Evolutionary conservation across 2,113 vertebrate species (phyloP).

Genomic region (Lutjanus erythropterus): DNA sequence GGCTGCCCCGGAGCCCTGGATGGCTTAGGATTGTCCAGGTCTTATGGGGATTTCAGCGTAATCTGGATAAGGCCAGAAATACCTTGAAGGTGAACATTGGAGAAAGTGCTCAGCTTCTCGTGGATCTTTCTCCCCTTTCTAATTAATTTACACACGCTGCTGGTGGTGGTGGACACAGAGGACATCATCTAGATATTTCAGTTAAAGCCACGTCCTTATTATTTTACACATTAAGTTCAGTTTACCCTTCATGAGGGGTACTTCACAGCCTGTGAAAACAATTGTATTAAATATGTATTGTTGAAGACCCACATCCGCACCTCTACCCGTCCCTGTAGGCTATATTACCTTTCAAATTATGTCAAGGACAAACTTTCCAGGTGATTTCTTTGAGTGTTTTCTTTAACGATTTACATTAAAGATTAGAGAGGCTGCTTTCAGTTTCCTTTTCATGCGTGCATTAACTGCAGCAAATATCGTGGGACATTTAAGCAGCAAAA

Average conservation of each 20-base stretch:
- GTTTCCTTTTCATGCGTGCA: no score
- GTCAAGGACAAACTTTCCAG: no score
- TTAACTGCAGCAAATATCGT: no score
- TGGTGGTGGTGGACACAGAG: background rate
- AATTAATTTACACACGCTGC: slow-evolving; percentile 38
- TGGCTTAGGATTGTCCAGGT: slow-evolving; percentile 79
- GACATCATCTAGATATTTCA: background rate
- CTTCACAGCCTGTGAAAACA: background rate
- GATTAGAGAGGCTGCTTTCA: no score
- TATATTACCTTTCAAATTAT: no score
- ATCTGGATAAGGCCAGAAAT: slow-evolving; percentile 87
- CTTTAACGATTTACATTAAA: no score
- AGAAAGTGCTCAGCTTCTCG: slow-evolving; percentile 60
- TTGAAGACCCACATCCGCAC: no score
- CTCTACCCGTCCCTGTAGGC: no score
- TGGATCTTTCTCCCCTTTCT: slow-evolving; percentile 44
- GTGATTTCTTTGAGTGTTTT: no score
- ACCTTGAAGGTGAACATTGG: slow-evolving; percentile 79
- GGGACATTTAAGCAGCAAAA: no score
- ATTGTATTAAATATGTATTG: no score
- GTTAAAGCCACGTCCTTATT: fast-evolving
- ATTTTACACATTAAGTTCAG: background rate
- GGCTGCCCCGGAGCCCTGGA: slow-evolving; percentile 61
- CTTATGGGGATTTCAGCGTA: slow-evolving; percentile 82
- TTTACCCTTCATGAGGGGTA: background rate